These are phyloP conservation scores for Psilopogon haemacephalus DNA, from an alignment of 2,113 vertebrate genomes.

Conservation along the genomic window DNA sequence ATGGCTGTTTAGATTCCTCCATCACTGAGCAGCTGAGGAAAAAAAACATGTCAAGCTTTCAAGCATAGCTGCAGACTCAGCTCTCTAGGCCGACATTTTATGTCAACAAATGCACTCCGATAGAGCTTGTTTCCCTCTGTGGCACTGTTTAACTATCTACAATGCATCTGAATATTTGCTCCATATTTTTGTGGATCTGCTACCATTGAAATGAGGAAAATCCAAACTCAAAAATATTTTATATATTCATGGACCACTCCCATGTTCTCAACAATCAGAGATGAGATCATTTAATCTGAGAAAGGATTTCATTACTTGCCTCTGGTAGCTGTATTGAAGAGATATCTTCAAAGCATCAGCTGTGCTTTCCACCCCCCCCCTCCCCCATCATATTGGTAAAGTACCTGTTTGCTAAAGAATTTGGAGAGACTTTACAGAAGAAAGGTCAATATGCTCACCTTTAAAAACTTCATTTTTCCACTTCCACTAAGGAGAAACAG, in stretches of 20 bases:
- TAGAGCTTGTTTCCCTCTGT: constrained; percentile 19
- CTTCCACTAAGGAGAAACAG: not conserved
- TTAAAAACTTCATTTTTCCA: not conserved
- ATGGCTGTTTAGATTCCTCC: constrained; percentile 28
- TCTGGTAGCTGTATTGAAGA: not conserved
- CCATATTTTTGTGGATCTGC: not conserved
- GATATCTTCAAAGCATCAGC: not conserved
- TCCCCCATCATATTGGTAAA: not conserved
- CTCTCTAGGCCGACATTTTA: constrained; percentile 36
- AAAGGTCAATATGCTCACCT: not conserved
- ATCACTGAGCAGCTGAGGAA: not conserved
- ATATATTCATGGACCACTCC: not conserved
- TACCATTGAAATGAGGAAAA: not conserved
- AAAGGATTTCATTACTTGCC: not conserved
- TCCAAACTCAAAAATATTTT: not conserved
- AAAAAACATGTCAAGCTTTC: constrained; percentile 50
- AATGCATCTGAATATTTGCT: not conserved
- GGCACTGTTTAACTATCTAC: not conserved
- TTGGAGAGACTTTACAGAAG: not conserved
- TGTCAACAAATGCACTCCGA: not conserved
- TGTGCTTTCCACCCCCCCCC: not conserved
- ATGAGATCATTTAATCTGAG: not conserved
- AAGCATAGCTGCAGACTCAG: constrained; percentile 9
- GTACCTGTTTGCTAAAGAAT: not conserved
- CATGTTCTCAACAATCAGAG: not conserved